A percentile compares a stretch with the other conserved stretches of the same genome.
Evolutionary conservation across 1,140 invertebrate genomes (phyloP).

Genomic region (Centruroides vittatus): DNA sequence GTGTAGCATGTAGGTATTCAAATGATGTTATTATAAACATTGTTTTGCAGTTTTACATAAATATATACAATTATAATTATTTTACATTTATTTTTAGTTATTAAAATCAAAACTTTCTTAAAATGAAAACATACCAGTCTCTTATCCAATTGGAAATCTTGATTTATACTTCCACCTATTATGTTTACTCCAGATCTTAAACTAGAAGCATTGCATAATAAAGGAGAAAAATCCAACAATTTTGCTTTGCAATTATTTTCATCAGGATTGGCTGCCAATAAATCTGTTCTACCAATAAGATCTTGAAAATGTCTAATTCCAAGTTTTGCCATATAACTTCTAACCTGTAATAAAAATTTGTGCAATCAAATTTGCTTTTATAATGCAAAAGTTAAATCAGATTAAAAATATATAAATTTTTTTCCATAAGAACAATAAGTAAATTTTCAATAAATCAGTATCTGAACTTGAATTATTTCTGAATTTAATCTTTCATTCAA

Average conservation of each 20-base stretch:
- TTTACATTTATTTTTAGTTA: background rate
- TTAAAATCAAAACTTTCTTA: background rate
- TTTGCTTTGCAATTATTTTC: constrained; percentile 62
- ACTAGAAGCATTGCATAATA: constrained; percentile 77
- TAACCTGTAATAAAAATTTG: constrained; percentile 32
- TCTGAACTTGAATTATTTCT: too few species aligned
- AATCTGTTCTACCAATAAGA: constrained; percentile 86
- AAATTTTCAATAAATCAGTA: too few species aligned
- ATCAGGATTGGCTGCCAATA: constrained; percentile 40
- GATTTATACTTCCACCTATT: constrained; percentile 57
- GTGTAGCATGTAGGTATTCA: too few species aligned
- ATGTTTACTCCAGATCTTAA: constrained; percentile 81
- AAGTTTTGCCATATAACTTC: constrained; percentile 73
- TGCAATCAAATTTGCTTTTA: too few species aligned
- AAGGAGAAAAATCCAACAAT: constrained; percentile 63
- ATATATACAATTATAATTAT: background rate
- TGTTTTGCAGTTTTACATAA: background rate
- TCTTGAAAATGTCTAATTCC: constrained; percentile 85
- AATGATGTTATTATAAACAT: too few species aligned
- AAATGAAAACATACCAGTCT: constrained; percentile 40
- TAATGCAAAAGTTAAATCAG: too few species aligned
- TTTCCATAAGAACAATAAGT: too few species aligned
- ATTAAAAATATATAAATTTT: too few species aligned
- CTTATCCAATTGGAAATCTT: constrained; percentile 85
- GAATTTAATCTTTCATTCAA: too few species aligned